phyloP scores from a whole-genome alignment of 2,888 invertebrate genomes.

The Philonicus albiceps region DNA sequence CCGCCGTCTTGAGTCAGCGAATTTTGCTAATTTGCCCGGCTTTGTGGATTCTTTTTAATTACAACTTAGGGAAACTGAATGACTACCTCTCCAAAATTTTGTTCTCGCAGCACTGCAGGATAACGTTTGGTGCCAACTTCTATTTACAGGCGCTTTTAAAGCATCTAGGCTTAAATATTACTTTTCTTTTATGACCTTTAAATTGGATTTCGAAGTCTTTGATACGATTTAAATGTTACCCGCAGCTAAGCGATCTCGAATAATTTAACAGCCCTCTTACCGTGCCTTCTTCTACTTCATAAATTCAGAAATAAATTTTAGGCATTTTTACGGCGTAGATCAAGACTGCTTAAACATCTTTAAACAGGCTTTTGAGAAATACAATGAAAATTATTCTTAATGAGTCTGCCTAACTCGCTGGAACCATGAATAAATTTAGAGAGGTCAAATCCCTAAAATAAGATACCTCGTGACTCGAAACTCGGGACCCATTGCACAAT shows the following conservation, averaged over 20 bases:
- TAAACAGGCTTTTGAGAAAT: background rate
- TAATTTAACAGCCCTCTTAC: background rate
- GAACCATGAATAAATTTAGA: background rate
- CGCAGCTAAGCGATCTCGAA: background rate
- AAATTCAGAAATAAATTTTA: background rate
- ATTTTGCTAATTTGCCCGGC: constrained; percentile 31
- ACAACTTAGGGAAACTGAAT: background rate
- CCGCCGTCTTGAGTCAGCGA: constrained; percentile 16
- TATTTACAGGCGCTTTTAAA: background rate
- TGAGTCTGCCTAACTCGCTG: background rate
- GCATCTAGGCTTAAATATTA: background rate
- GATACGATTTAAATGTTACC: background rate
- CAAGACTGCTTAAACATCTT: background rate
- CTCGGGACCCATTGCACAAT: background rate
- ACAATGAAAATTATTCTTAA: background rate
- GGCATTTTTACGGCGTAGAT: background rate
- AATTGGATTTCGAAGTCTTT: background rate
- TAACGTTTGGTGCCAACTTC: background rate
- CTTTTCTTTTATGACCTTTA: background rate
- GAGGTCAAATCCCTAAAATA: background rate
- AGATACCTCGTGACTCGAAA: background rate
- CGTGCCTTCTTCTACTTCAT: background rate
- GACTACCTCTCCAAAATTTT: background rate
- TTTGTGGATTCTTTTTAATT: constrained; percentile 15
- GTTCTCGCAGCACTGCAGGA: background rate